A percentile compares a stretch with the other conserved stretches of the same genome.
Evolutionary conservation across 2,113 vertebrate genomes (phyloP).

Genomic region (Chunga burmeisteri): DNA sequence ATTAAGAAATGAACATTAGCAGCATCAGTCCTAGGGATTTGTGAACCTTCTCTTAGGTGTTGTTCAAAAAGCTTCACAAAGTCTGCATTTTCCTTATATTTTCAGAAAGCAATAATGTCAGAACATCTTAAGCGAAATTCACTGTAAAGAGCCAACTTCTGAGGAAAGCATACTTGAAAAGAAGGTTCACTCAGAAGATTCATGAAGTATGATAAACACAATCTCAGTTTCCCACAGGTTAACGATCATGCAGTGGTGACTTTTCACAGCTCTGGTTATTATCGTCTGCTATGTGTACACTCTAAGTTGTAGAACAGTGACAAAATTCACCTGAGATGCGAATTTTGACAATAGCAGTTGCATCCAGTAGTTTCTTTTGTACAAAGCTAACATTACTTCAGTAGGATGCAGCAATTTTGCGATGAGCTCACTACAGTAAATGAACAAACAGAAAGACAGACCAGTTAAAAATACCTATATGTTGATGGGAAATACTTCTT

Average conservation of each 20-base stretch:
- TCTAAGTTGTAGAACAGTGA: not conserved
- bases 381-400: not conserved
- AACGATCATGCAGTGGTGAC: not conserved
- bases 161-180: not conserved
- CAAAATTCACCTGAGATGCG: not conserved
- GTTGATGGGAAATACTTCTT: not conserved
- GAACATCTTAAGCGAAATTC: not conserved
- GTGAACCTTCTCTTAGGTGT: not conserved
- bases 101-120: not conserved
- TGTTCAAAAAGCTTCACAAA: not conserved
- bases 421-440: not conserved
- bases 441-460: not conserved
- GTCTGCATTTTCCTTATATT: not conserved
- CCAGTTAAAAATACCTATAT: slow-evolving; percentile 53
- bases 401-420: not conserved
- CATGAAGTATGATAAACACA: not conserved
- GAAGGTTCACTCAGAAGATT: not conserved
- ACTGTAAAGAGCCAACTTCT: not conserved
- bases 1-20: not conserved
- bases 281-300: not conserved
- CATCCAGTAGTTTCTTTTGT: not conserved
- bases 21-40: not conserved
- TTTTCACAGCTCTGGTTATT: not conserved
- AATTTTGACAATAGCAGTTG: not conserved
- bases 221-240: not conserved